Evolutionary conservation across 2,113 vertebrate species (phyloP), one percentile per base, ranked within the genome.

Genomic region (Dasyurus viverrinus): DNA sequence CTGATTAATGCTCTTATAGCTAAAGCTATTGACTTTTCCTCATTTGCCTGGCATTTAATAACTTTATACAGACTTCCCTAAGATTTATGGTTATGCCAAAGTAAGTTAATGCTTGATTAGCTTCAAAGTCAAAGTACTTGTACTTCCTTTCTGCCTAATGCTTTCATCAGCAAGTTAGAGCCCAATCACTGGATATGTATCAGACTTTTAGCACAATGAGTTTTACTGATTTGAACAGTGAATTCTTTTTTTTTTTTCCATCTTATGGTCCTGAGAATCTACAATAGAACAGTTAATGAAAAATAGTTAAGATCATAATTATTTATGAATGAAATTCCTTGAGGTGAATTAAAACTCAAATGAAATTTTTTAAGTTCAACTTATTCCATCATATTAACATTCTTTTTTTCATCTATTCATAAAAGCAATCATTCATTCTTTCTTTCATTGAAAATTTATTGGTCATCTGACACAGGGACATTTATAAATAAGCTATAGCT

Each of bases 11-110:
- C 84, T 50, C 89, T 50, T 94, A 3, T 52, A 57, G 90, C 22
- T 52, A 95, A 36, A 52, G 94, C 55, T 52, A 90, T 90, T 57
- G 30, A 90, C 8, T 93, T 92, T 92, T 42, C 6, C 42, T 19
- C 68, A 25, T n/a, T 54, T 47, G 30, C 4, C 90, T 30, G 53
- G 52, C 23, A 92, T 91, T 23, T 48, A 25, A n/a, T 14, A 95
- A 93, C 52, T 54, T 84, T 90, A 52, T 19, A 90, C 2, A 90
- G 55, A 60, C 54, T 91, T 93, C 12, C 36, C 55, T 92, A 22
- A 52, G 22, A 89, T 89, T 27, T 55, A 14, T 6, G 25, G 89
- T 89, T 57, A 46, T 52, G 24, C 22, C 9, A 93, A 89, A 11
- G 53, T 76, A 6, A 8, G 42, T 55, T 16, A n/a, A 90, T 91